phyloP scores from a whole-genome alignment of 2,797 vertebrate genomes.

The Poeciliopsis infans region DNA sequence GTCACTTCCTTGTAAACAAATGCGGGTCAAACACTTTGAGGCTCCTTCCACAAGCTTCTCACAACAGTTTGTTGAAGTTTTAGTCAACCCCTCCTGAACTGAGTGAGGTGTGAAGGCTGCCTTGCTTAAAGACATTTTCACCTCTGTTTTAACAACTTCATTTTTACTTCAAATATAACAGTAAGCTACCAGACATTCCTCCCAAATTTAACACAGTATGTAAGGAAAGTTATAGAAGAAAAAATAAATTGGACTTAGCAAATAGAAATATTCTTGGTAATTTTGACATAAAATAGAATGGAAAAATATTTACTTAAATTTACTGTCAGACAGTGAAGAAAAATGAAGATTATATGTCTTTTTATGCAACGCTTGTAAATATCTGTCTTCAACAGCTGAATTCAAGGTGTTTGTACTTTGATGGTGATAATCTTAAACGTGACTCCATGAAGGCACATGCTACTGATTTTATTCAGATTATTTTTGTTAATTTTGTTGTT shows the following conservation, averaged over 20 bases:
- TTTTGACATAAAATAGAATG: not conserved
- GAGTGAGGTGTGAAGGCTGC: not conserved
- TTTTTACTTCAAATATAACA: not conserved
- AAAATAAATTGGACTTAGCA: not conserved
- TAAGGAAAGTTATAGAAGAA: not conserved
- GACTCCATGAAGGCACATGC: constrained; percentile 33
- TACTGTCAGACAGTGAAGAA: not conserved
- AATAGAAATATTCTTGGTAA: not conserved
- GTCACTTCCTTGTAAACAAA: not conserved
- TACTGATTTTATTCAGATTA: constrained; percentile 20
- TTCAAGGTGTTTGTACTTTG: constrained; percentile 20
- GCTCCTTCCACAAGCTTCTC: not conserved
- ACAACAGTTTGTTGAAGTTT: not conserved
- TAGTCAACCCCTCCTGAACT: not conserved
- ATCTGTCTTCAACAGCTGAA: not conserved
- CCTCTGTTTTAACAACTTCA: not conserved
- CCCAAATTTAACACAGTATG: not conserved
- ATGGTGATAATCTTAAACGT: constrained; percentile 46
- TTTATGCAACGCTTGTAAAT: not conserved
- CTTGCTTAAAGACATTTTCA: not conserved
- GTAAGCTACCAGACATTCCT: not conserved
- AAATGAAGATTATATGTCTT: not conserved
- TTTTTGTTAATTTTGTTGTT: constrained; percentile 24
- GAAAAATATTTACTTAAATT: not conserved
- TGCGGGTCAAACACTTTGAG: not conserved